A percentile compares a stretch with the other conserved stretches of the same genome.
phyloP scores from a whole-genome alignment of 2,797 vertebrate species.

The Squalus acanthias region DNA sequence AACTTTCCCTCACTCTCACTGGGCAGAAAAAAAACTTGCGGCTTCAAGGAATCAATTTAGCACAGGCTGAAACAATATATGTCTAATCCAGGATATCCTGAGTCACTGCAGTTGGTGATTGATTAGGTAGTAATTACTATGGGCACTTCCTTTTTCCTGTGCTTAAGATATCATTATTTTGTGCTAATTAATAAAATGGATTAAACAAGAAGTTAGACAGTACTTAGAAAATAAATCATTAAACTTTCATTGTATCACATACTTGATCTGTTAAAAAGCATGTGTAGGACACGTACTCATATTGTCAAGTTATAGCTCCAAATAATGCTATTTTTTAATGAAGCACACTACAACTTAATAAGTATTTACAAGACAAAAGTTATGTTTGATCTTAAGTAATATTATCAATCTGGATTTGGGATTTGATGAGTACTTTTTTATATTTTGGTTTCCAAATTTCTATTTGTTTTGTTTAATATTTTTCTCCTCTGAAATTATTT shows the following conservation, averaged over 20 bases:
- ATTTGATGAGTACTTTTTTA: neutral
- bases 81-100: constrained; percentile 34
- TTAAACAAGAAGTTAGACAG: neutral
- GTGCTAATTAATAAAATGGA: neutral
- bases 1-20: neutral
- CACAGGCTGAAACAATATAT: constrained; percentile 18
- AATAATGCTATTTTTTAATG: neutral
- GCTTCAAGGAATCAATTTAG: neutral
- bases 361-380: neutral
- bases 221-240: neutral
- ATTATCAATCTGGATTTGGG: neutral
- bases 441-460: neutral
- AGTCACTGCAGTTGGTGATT: neutral
- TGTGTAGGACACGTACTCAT: neutral
- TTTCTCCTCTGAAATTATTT: constrained; percentile 3
- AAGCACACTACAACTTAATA: neutral
- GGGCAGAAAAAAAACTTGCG: neutral
- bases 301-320: neutral
- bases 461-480: neutral
- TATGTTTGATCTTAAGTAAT: neutral
- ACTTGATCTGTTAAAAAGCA: neutral
- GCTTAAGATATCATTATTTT: neutral
- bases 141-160: constrained; percentile 22
- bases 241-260: neutral
- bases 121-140: neutral